Conservation (phyloP, 2,113 vertebrate genomes). For the Dunckerocampus dactyliophorus region DNA sequence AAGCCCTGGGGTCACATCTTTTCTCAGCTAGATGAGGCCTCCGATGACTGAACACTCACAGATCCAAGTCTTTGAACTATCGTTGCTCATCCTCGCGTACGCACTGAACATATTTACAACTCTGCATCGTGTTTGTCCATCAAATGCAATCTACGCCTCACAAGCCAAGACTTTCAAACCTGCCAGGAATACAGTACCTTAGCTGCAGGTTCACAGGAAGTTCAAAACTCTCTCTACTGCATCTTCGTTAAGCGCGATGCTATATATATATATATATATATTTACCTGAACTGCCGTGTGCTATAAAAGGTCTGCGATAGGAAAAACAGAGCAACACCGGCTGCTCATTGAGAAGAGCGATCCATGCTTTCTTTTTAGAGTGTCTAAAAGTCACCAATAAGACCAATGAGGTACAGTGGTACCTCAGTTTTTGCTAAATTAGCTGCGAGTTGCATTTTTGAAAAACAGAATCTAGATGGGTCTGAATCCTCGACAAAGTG, state of each 20-base stretch:
- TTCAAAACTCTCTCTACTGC: background rate
- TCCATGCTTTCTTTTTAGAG: too few species aligned
- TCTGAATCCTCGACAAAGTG: too few species aligned
- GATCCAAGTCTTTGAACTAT: slow-evolving; percentile 71
- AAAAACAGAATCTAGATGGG: too few species aligned
- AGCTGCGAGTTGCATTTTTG: too few species aligned
- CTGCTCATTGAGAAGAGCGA: too few species aligned
- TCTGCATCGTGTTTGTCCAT: slow-evolving; percentile 68
- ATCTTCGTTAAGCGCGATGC: background rate
- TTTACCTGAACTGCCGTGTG: background rate
- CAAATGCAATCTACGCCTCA: slow-evolving; percentile 29
- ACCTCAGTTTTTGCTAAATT: too few species aligned
- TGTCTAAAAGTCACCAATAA: too few species aligned
- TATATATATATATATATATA: too few species aligned
- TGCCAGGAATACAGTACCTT: slow-evolving; percentile 1
- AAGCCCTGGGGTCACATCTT: slow-evolving; percentile 50
- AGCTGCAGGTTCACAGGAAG: slow-evolving; percentile 21
- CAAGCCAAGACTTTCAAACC: background rate
- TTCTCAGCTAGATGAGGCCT: slow-evolving; percentile 60
- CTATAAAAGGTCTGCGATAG: too few species aligned
- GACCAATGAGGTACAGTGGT: too few species aligned
- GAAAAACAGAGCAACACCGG: too few species aligned
- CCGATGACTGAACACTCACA: slow-evolving; percentile 60
- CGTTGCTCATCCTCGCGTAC: slow-evolving; percentile 63
- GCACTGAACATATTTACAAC: slow-evolving; percentile 62